Evolutionary conservation across 2,113 vertebrate species (phyloP).

Genomic region (Peromyscus polionotus): DNA sequence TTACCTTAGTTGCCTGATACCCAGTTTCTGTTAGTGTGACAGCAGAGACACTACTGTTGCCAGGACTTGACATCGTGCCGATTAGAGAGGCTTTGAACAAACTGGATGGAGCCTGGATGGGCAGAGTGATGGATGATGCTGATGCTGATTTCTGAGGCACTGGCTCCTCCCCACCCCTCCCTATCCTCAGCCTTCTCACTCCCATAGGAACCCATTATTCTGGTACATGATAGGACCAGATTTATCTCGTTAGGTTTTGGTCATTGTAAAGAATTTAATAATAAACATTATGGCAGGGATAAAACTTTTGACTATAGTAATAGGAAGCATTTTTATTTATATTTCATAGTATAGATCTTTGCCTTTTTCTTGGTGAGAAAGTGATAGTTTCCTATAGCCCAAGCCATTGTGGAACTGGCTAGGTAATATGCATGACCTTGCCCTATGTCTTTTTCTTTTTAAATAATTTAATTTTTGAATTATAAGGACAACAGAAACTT

Average conservation of each 20-base stretch:
- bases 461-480: conserved; percentile 39
- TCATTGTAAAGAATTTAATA: conserved; percentile 51
- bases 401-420: not conserved
- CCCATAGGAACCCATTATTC: conserved; percentile 8
- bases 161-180: not conserved
- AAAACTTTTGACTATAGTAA: not conserved
- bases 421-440: not conserved
- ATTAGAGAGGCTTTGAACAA: not conserved
- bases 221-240: conserved; percentile 4
- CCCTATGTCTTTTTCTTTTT: not conserved
- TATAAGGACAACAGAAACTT: conserved; percentile 33
- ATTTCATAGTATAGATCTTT: conserved; percentile 26
- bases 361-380: not conserved
- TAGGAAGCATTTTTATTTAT: conserved; percentile 32
- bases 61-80: not conserved
- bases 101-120: not conserved
- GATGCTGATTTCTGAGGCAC: conserved; percentile 25
- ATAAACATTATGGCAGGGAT: not conserved
- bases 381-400: not conserved
- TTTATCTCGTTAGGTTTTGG: not conserved
- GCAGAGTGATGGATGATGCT: not conserved
- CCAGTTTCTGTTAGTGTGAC: conserved; percentile 37
- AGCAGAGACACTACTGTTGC: conserved; percentile 13
- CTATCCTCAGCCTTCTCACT: not conserved
- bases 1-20: conserved; percentile 10